phyloP scores from a whole-genome alignment of 2,113 vertebrate species.

The Prinia subflava region DNA sequence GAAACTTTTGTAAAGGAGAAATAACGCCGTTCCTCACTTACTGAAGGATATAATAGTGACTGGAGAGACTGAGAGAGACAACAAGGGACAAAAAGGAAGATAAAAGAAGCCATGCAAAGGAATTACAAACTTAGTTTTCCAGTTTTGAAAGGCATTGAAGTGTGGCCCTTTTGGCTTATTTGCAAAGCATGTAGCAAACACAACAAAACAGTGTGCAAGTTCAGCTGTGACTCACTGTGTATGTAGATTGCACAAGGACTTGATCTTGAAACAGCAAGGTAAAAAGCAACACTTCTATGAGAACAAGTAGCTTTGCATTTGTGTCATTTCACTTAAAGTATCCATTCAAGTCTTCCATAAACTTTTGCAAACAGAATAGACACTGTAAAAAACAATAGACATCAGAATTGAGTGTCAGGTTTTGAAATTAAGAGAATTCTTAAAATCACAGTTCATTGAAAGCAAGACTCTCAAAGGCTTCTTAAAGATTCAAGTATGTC shows the following conservation, averaged over 20 bases:
- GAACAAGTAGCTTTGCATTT: background rate
- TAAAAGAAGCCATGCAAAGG: background rate
- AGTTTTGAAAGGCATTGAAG: background rate
- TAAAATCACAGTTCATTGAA: background rate
- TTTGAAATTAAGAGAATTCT: background rate
- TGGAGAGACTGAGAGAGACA: background rate
- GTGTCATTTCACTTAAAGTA: background rate
- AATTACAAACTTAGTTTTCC: background rate
- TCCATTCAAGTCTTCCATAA: background rate
- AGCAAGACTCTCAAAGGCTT: background rate
- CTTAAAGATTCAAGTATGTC: background rate
- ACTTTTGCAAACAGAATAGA: background rate
- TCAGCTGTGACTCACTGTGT: background rate
- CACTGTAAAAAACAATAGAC: background rate
- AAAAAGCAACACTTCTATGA: background rate
- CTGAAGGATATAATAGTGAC: background rate
- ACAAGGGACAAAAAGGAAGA: background rate
- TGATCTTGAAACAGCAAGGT: background rate
- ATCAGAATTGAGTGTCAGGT: background rate
- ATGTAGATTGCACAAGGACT: background rate
- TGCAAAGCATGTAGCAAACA: background rate
- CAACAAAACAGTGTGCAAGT: background rate
- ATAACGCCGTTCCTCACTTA: accelerated
- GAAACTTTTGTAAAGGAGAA: background rate
- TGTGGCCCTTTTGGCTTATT: background rate